phyloP scores from a whole-genome alignment of 1,140 invertebrate species.

The Brachionus paranguensis region DNA sequence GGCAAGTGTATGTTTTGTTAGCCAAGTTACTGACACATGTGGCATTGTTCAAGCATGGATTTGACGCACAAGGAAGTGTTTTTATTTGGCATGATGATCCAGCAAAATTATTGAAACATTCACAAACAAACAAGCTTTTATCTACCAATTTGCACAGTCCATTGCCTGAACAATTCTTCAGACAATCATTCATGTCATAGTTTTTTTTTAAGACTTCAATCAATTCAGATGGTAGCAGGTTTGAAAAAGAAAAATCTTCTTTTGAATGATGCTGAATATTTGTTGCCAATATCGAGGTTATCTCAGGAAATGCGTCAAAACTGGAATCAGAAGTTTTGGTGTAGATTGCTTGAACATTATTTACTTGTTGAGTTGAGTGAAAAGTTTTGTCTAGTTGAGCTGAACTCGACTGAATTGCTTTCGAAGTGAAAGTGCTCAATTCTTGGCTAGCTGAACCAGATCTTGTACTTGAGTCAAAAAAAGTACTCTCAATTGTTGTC shows the following conservation, averaged over 20 bases:
- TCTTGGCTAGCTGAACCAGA: too few species aligned
- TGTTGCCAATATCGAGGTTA: not conserved
- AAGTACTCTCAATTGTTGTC: too few species aligned
- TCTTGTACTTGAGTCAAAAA: too few species aligned
- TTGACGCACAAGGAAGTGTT: not conserved
- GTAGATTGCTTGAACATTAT: too few species aligned
- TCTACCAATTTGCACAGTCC: not conserved
- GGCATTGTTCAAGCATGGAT: conserved; percentile 4
- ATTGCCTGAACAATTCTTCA: not conserved
- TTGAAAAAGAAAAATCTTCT: not conserved
- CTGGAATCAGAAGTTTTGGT: not conserved
- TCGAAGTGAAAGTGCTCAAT: too few species aligned
- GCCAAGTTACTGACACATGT: not conserved
- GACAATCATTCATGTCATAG: not conserved
- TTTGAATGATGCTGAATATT: not conserved
- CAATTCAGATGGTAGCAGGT: not conserved
- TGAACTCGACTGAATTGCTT: too few species aligned
- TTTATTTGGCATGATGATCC: not conserved
- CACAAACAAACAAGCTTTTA: not conserved
- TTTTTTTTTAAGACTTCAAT: not conserved
- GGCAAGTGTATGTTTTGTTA: not conserved
- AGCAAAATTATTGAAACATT: not conserved
- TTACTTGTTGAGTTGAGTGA: too few species aligned
- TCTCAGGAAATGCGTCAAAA: not conserved
- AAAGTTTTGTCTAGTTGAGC: too few species aligned